These are phyloP conservation scores for Dreissena polymorpha DNA, from an alignment of 1,140 invertebrate species.

Conservation along the genomic window DNA sequence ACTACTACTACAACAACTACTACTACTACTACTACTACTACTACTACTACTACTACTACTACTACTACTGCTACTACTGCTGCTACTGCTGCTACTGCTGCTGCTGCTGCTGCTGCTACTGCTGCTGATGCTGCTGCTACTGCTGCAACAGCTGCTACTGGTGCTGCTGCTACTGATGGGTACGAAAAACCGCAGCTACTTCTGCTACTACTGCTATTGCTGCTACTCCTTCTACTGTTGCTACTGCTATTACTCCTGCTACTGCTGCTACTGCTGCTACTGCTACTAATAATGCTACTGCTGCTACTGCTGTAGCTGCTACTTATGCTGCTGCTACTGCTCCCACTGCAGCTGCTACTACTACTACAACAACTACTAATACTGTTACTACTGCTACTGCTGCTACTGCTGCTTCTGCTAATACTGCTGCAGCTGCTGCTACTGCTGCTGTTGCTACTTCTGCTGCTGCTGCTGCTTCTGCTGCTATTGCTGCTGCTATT, in stretches of 20 bases:
- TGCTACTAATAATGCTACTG: constrained; percentile 5
- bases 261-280: constrained; percentile 4
- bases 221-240: too few relatives aligned
- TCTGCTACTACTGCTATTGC: background rate
- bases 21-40: constrained; percentile 20
- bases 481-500: too few relatives aligned
- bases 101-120: constrained; percentile 8
- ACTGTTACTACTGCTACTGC: too few relatives aligned
- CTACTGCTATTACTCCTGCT: too few relatives aligned
- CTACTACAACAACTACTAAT: too few relatives aligned
- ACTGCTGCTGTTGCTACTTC: too few relatives aligned
- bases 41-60: background rate
- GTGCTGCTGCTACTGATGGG: constrained; percentile 30
- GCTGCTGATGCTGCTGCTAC: constrained; percentile 35
- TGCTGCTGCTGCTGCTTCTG: too few relatives aligned
- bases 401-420: too few relatives aligned
- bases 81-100: constrained; percentile 43
- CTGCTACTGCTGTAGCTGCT: background rate
- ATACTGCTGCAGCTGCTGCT: too few relatives aligned
- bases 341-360: too few relatives aligned
- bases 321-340: too few relatives aligned
- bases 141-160: too few relatives aligned
- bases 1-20: constrained; percentile 12
- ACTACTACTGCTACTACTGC: constrained; percentile 4
- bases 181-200: background rate